These are phyloP conservation scores for Columba janthina DNA, from an alignment of 2,113 vertebrate species.

Conservation along the genomic window DNA sequence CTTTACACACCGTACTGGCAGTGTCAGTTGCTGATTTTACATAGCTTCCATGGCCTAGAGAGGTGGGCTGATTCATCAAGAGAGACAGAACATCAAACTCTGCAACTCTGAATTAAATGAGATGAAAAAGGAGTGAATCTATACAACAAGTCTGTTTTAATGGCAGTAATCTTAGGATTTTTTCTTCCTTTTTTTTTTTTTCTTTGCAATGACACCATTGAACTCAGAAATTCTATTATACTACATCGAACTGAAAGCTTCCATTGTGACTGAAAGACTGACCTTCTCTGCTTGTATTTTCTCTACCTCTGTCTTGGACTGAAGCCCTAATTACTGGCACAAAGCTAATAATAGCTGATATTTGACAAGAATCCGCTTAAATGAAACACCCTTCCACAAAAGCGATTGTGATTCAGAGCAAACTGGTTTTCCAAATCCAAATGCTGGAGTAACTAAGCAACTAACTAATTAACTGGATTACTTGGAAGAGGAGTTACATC, in stretches of 20 bases:
- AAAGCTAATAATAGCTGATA: not conserved
- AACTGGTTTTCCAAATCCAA: not conserved
- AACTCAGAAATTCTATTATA: not conserved
- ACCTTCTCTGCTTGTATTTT: not conserved
- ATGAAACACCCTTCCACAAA: not conserved
- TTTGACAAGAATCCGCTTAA: not conserved
- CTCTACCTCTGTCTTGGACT: not conserved
- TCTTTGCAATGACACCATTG: not conserved
- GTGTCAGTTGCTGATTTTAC: not conserved
- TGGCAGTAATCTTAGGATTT: not conserved
- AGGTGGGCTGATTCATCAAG: not conserved
- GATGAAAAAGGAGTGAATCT: not conserved
- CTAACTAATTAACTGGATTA: slow-evolving; percentile 19
- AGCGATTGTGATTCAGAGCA: not conserved
- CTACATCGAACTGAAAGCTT: not conserved
- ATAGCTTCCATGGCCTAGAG: not conserved
- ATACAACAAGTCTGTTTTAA: not conserved
- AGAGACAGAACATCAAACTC: not conserved
- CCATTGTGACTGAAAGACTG: not conserved
- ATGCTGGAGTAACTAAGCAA: slow-evolving; percentile 20
- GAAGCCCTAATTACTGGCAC: not conserved
- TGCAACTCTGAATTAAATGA: not conserved
- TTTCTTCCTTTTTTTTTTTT: not conserved
- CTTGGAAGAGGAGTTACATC: not conserved
- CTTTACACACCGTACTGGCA: not conserved